Conservation (phyloP, 2,888 invertebrate species). For the Troilus luridus region DNA sequence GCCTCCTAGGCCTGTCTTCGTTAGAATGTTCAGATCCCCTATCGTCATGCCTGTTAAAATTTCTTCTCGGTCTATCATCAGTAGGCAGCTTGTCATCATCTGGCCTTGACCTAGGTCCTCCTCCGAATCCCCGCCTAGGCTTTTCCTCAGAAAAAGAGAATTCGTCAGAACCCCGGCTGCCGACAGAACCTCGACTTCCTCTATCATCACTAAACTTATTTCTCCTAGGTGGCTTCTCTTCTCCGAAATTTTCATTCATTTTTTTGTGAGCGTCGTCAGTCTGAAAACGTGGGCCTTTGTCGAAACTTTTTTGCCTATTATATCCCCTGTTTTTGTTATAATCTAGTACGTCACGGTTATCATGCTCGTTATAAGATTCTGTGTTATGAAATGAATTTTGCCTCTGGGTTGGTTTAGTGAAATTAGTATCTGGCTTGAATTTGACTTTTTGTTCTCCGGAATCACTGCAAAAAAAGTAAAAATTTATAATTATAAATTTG, state of each 20-base stretch:
- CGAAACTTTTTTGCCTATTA: slow-evolving; percentile 48
- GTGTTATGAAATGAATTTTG: slow-evolving; percentile 31
- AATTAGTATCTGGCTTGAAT: not conserved
- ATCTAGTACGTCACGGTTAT: slow-evolving; percentile 48
- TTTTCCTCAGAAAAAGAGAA: slow-evolving; percentile 14
- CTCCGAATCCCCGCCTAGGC: slow-evolving; percentile 25
- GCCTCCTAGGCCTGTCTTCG: slow-evolving; percentile 51
- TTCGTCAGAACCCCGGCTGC: slow-evolving; percentile 33
- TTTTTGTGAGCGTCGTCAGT: not conserved
- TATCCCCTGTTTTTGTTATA: slow-evolving; percentile 16
- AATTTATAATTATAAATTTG: not conserved
- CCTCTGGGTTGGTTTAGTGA: not conserved
- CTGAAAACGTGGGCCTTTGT: slow-evolving; percentile 25
- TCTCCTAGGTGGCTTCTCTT: slow-evolving; percentile 18
- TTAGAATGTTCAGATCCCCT: slow-evolving; percentile 46
- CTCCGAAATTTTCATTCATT: not conserved
- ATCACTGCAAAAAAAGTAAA: slow-evolving; percentile 1
- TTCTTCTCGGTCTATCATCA: slow-evolving; percentile 60
- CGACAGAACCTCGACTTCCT: slow-evolving; percentile 11
- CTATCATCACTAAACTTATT: slow-evolving; percentile 10
- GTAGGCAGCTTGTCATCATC: slow-evolving; percentile 54
- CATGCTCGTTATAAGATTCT: slow-evolving; percentile 17
- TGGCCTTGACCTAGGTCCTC: slow-evolving; percentile 57
- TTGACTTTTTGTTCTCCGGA: slow-evolving; percentile 40
- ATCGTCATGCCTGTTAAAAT: slow-evolving; percentile 63